These are phyloP conservation scores for Chiroxiphia lanceolata DNA, from an alignment of 2,797 vertebrate genomes.

Conservation along the genomic window DNA sequence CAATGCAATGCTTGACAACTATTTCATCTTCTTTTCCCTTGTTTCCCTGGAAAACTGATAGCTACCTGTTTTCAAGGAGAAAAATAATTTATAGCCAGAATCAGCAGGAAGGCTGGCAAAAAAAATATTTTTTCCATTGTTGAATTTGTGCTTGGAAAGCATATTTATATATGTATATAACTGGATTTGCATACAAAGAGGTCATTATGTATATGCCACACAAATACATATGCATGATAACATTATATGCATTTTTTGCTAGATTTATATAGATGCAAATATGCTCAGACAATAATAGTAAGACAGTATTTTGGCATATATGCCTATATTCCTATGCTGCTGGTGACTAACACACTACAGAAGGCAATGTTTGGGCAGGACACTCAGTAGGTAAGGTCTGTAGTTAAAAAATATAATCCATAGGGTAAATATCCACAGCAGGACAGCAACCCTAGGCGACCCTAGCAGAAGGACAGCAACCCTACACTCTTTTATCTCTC, in stretches of 20 bases:
- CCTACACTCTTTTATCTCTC: not conserved
- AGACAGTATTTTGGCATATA: not conserved
- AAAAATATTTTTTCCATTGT: not conserved
- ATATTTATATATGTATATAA: not conserved
- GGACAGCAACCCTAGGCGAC: rapidly evolving
- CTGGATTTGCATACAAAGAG: constrained; percentile 18
- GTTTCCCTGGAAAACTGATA: constrained; percentile 50
- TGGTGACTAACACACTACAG: not conserved
- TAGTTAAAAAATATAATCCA: not conserved
- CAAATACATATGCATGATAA: not conserved
- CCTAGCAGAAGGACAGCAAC: not conserved
- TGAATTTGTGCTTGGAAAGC: not conserved
- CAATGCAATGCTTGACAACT: constrained; percentile 5
- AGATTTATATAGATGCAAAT: not conserved
- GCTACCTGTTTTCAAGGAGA: constrained; percentile 19
- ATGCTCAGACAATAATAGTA: not conserved
- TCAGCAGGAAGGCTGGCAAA: not conserved
- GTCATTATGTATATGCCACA: not conserved
- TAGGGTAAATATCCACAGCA: not conserved
- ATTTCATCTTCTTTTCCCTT: constrained; percentile 30
- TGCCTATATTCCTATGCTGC: not conserved
- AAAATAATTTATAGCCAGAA: not conserved
- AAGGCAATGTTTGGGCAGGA: not conserved
- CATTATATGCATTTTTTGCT: not conserved
- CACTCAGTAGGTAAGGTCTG: not conserved